These are phyloP conservation scores for Cryptocephalus primarius DNA, from an alignment of 2,888 invertebrate genomes.

Conservation along the genomic window DNA sequence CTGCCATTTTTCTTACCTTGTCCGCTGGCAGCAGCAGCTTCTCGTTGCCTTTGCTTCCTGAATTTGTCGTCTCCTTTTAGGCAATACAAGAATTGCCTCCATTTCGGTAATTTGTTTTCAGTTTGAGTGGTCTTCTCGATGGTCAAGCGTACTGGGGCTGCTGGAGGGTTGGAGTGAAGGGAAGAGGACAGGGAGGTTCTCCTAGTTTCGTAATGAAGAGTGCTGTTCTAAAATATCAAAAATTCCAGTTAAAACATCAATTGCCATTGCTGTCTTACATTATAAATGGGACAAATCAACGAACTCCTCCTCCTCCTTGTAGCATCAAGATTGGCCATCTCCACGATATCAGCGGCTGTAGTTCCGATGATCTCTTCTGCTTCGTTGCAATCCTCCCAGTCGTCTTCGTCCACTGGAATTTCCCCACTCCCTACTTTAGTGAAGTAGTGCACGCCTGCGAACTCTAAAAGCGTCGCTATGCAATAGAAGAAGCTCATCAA, in stretches of 20 bases:
- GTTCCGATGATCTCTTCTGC: slow-evolving; percentile 41
- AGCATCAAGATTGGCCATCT: slow-evolving; percentile 16
- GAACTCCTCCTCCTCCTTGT: slow-evolving; percentile 43
- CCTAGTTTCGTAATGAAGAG: slow-evolving; percentile 33
- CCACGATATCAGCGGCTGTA: slow-evolving; percentile 26
- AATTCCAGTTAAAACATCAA: background rate
- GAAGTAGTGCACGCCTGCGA: slow-evolving; percentile 94
- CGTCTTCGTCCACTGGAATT: slow-evolving; percentile 67
- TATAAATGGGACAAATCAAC: slow-evolving; percentile 53
- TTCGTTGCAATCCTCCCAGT: slow-evolving; percentile 64
- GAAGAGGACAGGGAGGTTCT: slow-evolving; percentile 24
- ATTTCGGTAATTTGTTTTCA: slow-evolving; percentile 60
- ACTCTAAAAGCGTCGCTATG: slow-evolving; percentile 84
- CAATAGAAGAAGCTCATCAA: slow-evolving; percentile 89
- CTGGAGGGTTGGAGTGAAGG: slow-evolving; percentile 7
- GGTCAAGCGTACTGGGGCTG: slow-evolving; percentile 45
- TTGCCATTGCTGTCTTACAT: slow-evolving; percentile 32
- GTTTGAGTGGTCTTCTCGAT: slow-evolving; percentile 80
- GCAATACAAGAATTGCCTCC: slow-evolving; percentile 72
- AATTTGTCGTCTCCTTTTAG: slow-evolving; percentile 68
- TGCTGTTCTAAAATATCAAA: slow-evolving; percentile 32
- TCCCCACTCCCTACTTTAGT: slow-evolving; percentile 86
- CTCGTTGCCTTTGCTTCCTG: slow-evolving; percentile 59
- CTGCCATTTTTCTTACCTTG: slow-evolving; percentile 5
- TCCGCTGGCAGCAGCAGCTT: slow-evolving; percentile 48